A percentile compares a stretch with the other conserved stretches of the same genome.
phyloP scores from a whole-genome alignment of 2,888 invertebrate species.

The Tiphia femorata region DNA sequence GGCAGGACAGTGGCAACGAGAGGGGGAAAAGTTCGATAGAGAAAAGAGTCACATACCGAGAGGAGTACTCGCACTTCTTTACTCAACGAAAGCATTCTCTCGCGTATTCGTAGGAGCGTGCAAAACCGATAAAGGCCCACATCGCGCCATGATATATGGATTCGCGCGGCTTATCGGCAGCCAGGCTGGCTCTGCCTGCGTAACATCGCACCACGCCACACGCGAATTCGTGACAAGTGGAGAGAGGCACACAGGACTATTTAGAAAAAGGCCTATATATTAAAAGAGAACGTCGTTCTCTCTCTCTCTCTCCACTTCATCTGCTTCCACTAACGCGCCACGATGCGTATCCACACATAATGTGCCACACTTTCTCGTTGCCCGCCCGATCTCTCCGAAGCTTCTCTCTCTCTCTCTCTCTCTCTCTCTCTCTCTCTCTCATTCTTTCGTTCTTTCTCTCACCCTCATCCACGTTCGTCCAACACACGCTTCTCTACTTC shows the following conservation, averaged over 20 bases:
- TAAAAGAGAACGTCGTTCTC: no score
- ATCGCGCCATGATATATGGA: constrained; percentile 17
- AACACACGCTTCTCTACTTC: no score
- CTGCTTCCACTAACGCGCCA: no score
- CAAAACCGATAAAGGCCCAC: constrained; percentile 16
- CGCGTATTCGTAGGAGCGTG: constrained; percentile 3
- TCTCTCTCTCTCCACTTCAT: no score
- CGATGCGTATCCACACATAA: no score
- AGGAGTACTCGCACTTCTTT: constrained; percentile 14
- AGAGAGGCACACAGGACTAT: no score
- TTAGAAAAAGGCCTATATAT: no score
- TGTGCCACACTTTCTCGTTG: no score
- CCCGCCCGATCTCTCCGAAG: no score
- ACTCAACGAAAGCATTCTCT: constrained; percentile 6
- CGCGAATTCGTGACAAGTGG: no score
- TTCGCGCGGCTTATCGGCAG: constrained; percentile 19
- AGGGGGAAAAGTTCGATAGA: background rate
- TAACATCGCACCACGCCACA: no score
- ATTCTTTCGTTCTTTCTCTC: background rate
- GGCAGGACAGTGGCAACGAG: constrained; percentile 2
- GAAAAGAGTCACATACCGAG: background rate
- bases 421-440: constrained; percentile 14
- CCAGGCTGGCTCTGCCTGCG: constrained; percentile 6
- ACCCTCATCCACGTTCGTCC: constrained; percentile 5
- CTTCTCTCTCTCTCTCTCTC: background rate